Conservation (phyloP, 2,113 vertebrate species). For the Choloepus hoffmanni region DNA sequence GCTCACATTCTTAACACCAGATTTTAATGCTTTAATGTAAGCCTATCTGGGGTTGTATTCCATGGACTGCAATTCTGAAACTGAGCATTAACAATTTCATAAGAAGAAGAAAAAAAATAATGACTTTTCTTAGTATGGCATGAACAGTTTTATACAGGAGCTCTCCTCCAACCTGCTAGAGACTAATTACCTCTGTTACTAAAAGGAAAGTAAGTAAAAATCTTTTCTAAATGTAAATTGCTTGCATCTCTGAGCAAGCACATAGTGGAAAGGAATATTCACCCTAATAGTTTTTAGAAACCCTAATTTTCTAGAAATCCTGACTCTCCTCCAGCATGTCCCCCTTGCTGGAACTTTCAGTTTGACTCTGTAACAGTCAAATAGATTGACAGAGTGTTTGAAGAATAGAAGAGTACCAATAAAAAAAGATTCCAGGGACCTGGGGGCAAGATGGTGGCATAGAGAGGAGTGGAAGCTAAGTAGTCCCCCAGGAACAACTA, state of each 20-base stretch:
- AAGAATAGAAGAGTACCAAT: neutral
- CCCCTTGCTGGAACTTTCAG: neutral
- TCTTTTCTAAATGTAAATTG: neutral
- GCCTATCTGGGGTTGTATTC: neutral
- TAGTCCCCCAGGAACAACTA: too few relatives aligned
- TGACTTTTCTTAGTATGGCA: neutral
- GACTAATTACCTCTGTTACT: neutral
- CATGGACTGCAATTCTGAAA: neutral
- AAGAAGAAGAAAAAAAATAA: neutral
- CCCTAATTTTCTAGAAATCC: neutral
- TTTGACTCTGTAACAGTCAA: neutral
- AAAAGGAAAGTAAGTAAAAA: neutral
- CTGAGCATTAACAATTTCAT: neutral
- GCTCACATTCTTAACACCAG: neutral
- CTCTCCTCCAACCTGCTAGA: neutral
- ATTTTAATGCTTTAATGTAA: neutral
- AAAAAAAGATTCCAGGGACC: neutral
- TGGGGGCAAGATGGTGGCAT: too few relatives aligned
- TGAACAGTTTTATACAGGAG: neutral
- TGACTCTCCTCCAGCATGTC: neutral
- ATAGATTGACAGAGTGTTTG: neutral
- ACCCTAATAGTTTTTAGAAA: neutral
- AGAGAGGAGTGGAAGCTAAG: too few relatives aligned
- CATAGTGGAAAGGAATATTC: neutral
- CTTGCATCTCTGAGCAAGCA: neutral